These are phyloP conservation scores for Cydia amplana DNA, from an alignment of 1,140 invertebrate genomes.

Conservation along the genomic window DNA sequence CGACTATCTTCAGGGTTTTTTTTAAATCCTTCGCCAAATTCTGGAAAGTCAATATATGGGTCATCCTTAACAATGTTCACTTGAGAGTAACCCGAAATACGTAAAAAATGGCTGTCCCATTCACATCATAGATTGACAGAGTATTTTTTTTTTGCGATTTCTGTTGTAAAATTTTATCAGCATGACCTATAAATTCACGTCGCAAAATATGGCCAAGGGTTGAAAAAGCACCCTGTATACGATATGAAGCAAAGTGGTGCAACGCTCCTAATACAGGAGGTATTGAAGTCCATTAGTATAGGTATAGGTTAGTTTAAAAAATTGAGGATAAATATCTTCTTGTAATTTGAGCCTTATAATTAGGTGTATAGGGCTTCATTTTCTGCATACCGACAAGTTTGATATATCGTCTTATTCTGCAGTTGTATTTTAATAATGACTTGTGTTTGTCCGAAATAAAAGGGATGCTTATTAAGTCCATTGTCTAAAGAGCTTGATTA, in stretches of 20 bases:
- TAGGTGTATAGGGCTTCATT: not conserved
- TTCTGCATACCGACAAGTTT: not conserved
- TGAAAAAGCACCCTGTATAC: no score
- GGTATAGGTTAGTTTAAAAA: slow-evolving; percentile 2
- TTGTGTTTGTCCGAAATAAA: not conserved
- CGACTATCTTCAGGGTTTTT: not conserved
- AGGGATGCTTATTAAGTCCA: not conserved
- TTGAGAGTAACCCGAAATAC: no score
- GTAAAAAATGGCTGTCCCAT: no score
- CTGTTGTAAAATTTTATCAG: no score
- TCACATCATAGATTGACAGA: no score
- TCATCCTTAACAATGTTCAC: no score
- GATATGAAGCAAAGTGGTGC: not conserved
- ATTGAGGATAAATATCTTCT: not conserved
- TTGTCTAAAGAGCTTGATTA: not conserved
- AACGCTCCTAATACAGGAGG: not conserved
- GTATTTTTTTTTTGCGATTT: no score
- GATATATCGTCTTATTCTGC: not conserved
- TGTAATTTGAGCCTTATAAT: not conserved
- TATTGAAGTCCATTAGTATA: slow-evolving; percentile 15
- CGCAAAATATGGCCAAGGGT: no score
- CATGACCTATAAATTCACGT: no score
- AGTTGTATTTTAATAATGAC: not conserved
- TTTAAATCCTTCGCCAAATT: no score
- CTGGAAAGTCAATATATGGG: no score